Evolutionary conservation across 2,888 invertebrate genomes (phyloP).

Genomic region (Acronicta leporina): DNA sequence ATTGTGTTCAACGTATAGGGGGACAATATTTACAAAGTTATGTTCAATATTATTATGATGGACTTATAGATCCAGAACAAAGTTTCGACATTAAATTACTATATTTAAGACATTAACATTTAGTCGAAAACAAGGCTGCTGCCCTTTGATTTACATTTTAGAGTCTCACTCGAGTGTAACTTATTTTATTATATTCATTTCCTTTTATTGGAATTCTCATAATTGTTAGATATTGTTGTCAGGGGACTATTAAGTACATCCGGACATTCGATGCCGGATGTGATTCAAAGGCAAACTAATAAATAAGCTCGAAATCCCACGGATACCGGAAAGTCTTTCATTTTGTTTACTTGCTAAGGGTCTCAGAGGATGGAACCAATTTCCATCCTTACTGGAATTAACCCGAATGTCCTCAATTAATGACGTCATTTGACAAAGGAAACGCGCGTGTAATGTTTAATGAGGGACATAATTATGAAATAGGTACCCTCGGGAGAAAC

Average conservation of each 20-base stretch:
- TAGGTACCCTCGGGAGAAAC: conserved; percentile 15
- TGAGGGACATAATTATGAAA: conserved; percentile 28
- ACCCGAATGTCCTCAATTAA: conserved; percentile 24
- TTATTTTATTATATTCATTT: background rate
- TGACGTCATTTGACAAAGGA: conserved; percentile 27
- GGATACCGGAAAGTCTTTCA: conserved; percentile 24
- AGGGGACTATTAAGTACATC: conserved; percentile 24
- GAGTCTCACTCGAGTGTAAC: no score
- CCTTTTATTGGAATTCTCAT: background rate
- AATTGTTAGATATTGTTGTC: conserved; percentile 5
- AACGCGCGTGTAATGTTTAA: conserved; percentile 33
- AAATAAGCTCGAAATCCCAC: conserved; percentile 20
- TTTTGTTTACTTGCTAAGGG: conserved; percentile 17
- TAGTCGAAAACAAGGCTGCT: no score
- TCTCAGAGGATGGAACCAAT: conserved; percentile 17
- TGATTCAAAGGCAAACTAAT: conserved; percentile 15
- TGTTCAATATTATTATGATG: conserved; percentile 13
- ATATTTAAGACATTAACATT: no score
- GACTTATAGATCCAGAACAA: conserved; percentile 8
- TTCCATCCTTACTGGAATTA: conserved; percentile 22
- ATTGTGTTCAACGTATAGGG: conserved; percentile 19
- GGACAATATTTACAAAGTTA: conserved; percentile 25
- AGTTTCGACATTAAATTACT: conserved; percentile 1
- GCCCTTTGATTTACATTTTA: no score
- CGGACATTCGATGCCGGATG: conserved; percentile 22